Conservation (phyloP, 2,113 vertebrate genomes). For the Corvus hawaiiensis region DNA sequence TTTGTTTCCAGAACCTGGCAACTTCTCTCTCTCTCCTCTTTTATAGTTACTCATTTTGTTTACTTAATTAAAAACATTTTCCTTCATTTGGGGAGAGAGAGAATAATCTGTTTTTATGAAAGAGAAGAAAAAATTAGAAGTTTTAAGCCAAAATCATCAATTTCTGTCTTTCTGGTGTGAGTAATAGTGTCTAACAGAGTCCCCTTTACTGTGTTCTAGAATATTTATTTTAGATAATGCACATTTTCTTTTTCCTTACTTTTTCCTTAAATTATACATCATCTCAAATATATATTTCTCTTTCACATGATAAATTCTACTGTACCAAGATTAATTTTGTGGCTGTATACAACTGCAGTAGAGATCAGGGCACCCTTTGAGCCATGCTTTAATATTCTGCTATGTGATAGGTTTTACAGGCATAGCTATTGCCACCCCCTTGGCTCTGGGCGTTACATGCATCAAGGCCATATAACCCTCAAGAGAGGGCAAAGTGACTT, state of each 20-base stretch:
- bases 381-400: neutral
- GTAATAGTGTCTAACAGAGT: conserved; percentile 57
- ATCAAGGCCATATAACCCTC: neutral
- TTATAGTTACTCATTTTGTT: conserved; percentile 63
- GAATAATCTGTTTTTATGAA: conserved; percentile 10
- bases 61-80: conserved; percentile 61
- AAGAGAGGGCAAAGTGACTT: conserved; percentile 38
- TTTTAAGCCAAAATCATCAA: conserved; percentile 54
- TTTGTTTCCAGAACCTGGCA: conserved; percentile 67
- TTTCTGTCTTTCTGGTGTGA: conserved; percentile 62
- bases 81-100: neutral
- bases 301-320: conserved; percentile 73
- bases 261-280: conserved; percentile 70
- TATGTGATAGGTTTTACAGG: neutral
- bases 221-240: conserved; percentile 74
- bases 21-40: conserved; percentile 75
- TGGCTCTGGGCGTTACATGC: neutral
- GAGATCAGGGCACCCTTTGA: neutral
- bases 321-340: conserved; percentile 65
- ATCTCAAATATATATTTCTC: conserved; percentile 66
- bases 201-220: conserved; percentile 27
- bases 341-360: conserved; percentile 26
- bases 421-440: neutral
- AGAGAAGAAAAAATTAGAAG: neutral
- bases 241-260: conserved; percentile 60